phyloP scores from a whole-genome alignment of 2,113 vertebrate species.

The Xyrauchen texanus region DNA sequence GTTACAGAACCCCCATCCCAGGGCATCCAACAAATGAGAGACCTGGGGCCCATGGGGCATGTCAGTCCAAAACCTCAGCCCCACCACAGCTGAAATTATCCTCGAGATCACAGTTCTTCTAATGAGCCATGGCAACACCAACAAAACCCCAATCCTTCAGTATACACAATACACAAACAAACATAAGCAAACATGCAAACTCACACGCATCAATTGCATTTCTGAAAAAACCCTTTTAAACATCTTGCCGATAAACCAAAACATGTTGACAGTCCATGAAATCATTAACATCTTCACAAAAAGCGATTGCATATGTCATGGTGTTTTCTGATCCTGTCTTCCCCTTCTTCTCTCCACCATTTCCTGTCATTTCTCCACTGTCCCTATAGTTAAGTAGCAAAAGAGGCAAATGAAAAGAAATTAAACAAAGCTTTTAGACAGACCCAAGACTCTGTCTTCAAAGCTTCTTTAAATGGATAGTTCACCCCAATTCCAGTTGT shows the following conservation, averaged over 20 bases:
- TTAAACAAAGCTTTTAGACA: no score
- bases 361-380: no score
- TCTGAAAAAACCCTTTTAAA: no score
- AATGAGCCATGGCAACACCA: slow-evolving; percentile 23
- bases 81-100: slow-evolving; percentile 36
- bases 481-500: no score
- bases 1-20: slow-evolving; percentile 3
- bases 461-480: no score
- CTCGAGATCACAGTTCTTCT: slow-evolving; percentile 12
- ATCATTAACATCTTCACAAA: background rate
- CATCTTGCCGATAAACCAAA: background rate
- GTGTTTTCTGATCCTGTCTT: no score
- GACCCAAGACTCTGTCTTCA: no score
- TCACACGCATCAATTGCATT: background rate
- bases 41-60: slow-evolving; percentile 25
- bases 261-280: background rate
- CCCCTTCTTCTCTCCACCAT: no score
- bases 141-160: slow-evolving; percentile 4
- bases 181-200: background rate
- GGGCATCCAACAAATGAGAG: slow-evolving; percentile 19
- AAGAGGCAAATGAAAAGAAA: no score
- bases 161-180: slow-evolving; percentile 11
- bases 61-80: slow-evolving; percentile 39
- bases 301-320: background rate
- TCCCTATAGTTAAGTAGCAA: no score